Evolutionary conservation across 2,797 vertebrate species (phyloP), one percentile per base, ranked within the genome.

Genomic region (Squalus acanthias): DNA sequence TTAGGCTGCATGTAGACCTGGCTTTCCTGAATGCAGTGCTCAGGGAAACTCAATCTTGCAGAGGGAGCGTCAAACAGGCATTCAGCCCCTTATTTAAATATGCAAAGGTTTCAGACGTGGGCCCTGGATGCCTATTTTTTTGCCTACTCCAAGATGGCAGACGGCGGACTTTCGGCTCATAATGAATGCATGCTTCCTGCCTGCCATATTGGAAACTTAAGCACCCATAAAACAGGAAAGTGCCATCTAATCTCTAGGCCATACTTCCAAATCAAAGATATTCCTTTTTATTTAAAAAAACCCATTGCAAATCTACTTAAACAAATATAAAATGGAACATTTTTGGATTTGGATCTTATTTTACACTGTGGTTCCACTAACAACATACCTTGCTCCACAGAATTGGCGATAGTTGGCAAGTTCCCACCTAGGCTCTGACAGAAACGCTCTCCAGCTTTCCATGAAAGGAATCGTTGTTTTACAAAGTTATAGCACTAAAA

Each of bases 331-430:
- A 92, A 15, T n/a, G 29, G 13, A 1, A n/a, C 29, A 63, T 65
- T 67, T 67, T n/a, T 29, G 26, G 29, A 91, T 63, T 93, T 93
- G 10, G 24, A 39, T 15, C 29, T 93, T 8, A 46, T 26, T 70
- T 50, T 46, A 26, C 10, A 70, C 2, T 63, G 15, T 33, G 10
- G 33, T 91, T 91, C 26, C 57, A 39, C 53, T 29, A 79, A 79
- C 69, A 72, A 12, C 72, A 15, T 97, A 99, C 99, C 99, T 98
- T 99, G 99, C 96, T 99, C 99, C 91, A 97, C 98, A 97, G 99
- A 99, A 97, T 98, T 99, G 39, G 98, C 97, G 97, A 99, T 98
- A 12, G 98, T 98, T 96, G 99, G 98, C 96, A 99, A 98, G 15
- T 98, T 98, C 96, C 99, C 99, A 74, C 97, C 98, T 95, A 98